These are phyloP conservation scores for Peromyscus maniculatus DNA, from an alignment of 2,113 vertebrate genomes.

Conservation along the genomic window DNA sequence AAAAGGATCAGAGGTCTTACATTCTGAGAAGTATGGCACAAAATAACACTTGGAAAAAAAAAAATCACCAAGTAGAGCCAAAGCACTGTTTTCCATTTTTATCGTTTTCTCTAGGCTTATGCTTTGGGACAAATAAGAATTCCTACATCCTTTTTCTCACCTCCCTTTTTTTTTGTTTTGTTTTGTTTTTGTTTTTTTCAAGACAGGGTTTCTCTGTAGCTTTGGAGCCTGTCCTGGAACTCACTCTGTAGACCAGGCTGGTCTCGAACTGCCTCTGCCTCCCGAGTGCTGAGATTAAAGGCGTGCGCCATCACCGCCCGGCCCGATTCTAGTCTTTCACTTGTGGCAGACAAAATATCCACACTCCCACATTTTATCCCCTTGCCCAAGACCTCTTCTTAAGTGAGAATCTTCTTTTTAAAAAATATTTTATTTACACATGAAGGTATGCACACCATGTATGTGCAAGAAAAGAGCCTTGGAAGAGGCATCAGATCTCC, in stretches of 20 bases:
- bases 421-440: neutral
- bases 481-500: neutral
- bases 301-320: too few relatives aligned
- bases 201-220: too few relatives aligned
- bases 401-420: neutral
- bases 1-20: neutral
- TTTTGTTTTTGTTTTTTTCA: too few relatives aligned
- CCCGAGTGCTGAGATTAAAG: too few relatives aligned
- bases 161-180: constrained; percentile 4
- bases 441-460: neutral
- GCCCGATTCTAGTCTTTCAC: constrained; percentile 49
- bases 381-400: constrained; percentile 45
- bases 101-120: constrained; percentile 12
- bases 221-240: too few relatives aligned
- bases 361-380: constrained; percentile 56
- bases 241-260: too few relatives aligned
- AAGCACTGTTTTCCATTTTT: constrained; percentile 40
- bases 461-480: neutral
- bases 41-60: neutral
- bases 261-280: too few relatives aligned
- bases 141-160: neutral
- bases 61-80: neutral
- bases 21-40: neutral
- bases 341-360: constrained; percentile 48
- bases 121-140: constrained; percentile 28